These are phyloP conservation scores for Drosophila atripex DNA, from an alignment of 2,888 invertebrate genomes.

Conservation along the genomic window DNA sequence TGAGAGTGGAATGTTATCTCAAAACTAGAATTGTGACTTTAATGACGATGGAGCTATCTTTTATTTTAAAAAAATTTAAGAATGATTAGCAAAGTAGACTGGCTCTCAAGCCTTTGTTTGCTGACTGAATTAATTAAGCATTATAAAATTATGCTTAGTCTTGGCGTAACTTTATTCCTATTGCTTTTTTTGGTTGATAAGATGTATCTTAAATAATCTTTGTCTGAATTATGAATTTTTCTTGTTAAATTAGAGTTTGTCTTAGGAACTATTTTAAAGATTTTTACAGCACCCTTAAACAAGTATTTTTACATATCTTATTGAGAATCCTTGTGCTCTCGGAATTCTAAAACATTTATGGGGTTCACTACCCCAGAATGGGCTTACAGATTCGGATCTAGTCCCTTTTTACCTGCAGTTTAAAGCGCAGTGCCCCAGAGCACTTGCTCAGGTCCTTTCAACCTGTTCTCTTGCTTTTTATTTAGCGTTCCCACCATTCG, in stretches of 20 bases:
- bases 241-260: background rate
- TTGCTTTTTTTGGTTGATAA: too few species aligned
- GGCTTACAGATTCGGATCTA: background rate
- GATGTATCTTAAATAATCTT: too few species aligned
- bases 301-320: background rate
- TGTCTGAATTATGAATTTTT: too few species aligned
- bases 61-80: background rate
- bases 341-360: background rate
- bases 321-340: background rate
- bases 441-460: conserved; percentile 26
- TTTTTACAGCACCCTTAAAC: background rate
- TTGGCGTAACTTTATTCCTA: too few species aligned
- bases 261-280: background rate
- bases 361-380: background rate
- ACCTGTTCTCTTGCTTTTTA: conserved; percentile 21
- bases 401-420: conserved; percentile 62
- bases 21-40: background rate
- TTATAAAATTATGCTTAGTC: background rate
- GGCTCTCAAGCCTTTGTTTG: background rate
- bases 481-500: conserved; percentile 22
- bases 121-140: background rate
- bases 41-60: background rate
- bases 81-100: background rate
- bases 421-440: conserved; percentile 42
- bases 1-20: background rate